phyloP scores from a whole-genome alignment of 2,113 vertebrate species.

The Ptyas mucosa region DNA sequence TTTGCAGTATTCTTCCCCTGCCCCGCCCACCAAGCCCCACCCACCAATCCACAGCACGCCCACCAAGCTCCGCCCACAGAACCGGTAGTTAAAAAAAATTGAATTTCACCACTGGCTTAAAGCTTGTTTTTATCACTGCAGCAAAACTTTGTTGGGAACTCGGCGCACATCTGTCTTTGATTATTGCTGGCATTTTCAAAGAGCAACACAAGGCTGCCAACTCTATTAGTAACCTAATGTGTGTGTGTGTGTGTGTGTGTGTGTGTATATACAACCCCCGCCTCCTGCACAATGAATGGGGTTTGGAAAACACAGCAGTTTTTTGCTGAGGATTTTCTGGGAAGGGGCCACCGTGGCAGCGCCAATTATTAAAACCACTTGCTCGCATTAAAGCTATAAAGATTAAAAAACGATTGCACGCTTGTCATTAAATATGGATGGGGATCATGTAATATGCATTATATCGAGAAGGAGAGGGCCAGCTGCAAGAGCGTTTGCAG shows the following conservation, averaged over 20 bases:
- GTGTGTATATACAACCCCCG: conserved; percentile 64
- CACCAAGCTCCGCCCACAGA: too few species aligned
- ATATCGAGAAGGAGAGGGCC: conserved; percentile 49
- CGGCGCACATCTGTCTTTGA: conserved; percentile 28
- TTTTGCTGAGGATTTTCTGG: conserved; percentile 67
- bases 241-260: conserved; percentile 29
- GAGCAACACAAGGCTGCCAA: conserved; percentile 61
- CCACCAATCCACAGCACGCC: too few species aligned
- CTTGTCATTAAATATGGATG: conserved; percentile 77
- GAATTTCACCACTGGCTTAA: background rate
- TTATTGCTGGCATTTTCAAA: conserved; percentile 56
- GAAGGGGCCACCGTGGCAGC: conserved; percentile 68
- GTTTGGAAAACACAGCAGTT: conserved; percentile 75
- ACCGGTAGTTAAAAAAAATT: too few species aligned
- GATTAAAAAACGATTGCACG: conserved; percentile 76
- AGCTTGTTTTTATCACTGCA: background rate
- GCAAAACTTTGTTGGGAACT: conserved; percentile 48
- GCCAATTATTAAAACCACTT: conserved; percentile 79
- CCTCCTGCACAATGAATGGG: background rate
- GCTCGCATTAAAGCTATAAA: conserved; percentile 76
- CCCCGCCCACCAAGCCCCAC: too few species aligned
- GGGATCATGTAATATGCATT: conserved; percentile 74
- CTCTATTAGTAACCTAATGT: conserved; percentile 58
- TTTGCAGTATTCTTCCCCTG: too few species aligned
- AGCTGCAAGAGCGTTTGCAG: conserved; percentile 50